Percentiles rank a stretch among this genome's conserved stretches.
Evolutionary conservation across 2,888 invertebrate genomes (phyloP).

Genomic region (Oligia latruncula): DNA sequence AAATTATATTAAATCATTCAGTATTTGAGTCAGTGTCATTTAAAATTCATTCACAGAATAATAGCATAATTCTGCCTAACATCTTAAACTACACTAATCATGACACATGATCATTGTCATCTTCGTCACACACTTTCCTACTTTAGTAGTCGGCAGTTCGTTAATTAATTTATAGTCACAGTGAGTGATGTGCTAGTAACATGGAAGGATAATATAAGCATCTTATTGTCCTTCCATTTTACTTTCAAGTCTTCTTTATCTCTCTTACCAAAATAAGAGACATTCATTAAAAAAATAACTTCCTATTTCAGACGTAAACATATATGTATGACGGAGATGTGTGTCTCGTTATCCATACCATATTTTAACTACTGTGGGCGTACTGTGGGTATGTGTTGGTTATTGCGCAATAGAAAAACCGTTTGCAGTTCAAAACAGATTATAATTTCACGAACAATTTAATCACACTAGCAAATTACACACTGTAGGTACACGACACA

Average conservation of each 20-base stretch:
- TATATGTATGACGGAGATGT: neutral
- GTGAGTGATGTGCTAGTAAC: neutral
- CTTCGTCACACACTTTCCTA: neutral
- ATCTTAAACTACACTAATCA: neutral
- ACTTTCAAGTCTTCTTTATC: neutral
- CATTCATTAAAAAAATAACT: neutral
- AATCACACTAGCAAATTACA: no score
- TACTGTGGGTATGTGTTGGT: no score
- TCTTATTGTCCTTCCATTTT: neutral
- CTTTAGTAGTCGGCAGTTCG: neutral
- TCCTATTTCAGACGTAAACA: constrained; percentile 11
- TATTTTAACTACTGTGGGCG: no score
- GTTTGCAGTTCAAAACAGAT: no score
- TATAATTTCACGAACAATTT: no score
- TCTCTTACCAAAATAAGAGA: neutral
- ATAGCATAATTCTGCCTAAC: neutral
- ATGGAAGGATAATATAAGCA: neutral
- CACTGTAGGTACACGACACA: no score
- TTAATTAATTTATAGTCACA: neutral
- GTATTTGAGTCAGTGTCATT: no score
- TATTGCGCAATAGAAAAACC: no score
- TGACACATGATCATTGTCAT: neutral
- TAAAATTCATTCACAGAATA: neutral
- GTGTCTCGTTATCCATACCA: no score
- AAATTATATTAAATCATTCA: no score